Evolutionary conservation across 2,888 invertebrate species (phyloP), one percentile per base, ranked within the genome.

Genomic region (Temnothorax rugatulus): DNA sequence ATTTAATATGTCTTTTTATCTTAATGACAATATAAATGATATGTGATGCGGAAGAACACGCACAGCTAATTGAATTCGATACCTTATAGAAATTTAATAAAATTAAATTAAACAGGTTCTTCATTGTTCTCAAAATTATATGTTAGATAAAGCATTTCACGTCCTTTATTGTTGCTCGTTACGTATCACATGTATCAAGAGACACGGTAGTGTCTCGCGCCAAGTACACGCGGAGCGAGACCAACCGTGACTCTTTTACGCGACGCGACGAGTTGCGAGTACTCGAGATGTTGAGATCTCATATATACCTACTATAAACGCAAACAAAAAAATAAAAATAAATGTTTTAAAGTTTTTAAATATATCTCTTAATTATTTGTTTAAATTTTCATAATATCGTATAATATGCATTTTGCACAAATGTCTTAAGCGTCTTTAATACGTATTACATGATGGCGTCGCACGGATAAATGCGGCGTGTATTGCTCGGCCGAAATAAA

Each of bases 401-500:
- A 15, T 41, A 8, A 9, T 34, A 8, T 2, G 2, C 2, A 52
- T 41, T 76, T 66, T 57, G 38, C 9, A 2, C 44, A 34, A 64
- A 59, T 73, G 68, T 18, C 74, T 44, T 83, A 83, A 83, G 63
- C 1, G 13, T 3, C 1, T 85, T 87, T 83, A 83, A 64, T 41
- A 25, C 21, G 15, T 63, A 76, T 47, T 74, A 66, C 79, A 50
- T 38, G 29, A 44, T 41, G n/a, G 50, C 25, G 52, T 21, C 15
- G 59, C 34, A 25, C 11, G 64, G 50, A 52, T 63, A 74, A 73
- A 63, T 41, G 64, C 11, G 77, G 7, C 52, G 47, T 34, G 29
- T 25, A 63, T 57, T 75, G 75, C 3, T 47, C 41, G 44, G 15
- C 38, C 41, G 47, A 83, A 86, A 86, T 88, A 87, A 87, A 90